These are phyloP conservation scores for Lucifuga dentata DNA, from an alignment of 2,113 vertebrate species.

Conservation along the genomic window DNA sequence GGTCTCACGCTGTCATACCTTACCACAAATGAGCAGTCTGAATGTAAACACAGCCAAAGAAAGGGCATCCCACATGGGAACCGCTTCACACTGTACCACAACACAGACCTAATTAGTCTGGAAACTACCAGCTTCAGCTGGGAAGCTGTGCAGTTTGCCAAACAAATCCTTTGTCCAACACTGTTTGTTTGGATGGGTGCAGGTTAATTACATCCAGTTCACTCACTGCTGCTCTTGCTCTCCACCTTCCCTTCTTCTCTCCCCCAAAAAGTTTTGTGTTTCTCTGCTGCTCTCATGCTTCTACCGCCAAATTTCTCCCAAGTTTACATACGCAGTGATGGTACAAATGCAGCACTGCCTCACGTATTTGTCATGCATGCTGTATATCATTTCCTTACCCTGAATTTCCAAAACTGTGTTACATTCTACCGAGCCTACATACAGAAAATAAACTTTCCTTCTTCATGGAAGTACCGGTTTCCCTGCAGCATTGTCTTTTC, in stretches of 20 bases:
- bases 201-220: conserved; percentile 63
- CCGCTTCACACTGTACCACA: conserved; percentile 62
- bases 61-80: conserved; percentile 65
- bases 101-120: conserved; percentile 71
- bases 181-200: conserved; percentile 48
- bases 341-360: too few species aligned
- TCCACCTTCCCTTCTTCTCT: conserved; percentile 5
- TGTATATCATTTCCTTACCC: neutral
- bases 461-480: neutral
- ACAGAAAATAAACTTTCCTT: neutral
- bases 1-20: conserved; percentile 66
- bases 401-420: neutral
- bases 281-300: conserved; percentile 6
- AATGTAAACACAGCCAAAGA: conserved; percentile 49
- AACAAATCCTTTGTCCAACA: conserved; percentile 40
- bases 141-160: conserved; percentile 32
- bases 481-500: conserved; percentile 1
- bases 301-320: neutral
- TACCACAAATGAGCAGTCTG: conserved; percentile 69
- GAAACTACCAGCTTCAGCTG: conserved; percentile 55
- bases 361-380: too few species aligned
- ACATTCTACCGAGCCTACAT: neutral
- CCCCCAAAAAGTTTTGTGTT: conserved; percentile 17
- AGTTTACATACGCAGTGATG: too few species aligned
- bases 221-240: conserved; percentile 13